Evolutionary conservation across 2,113 vertebrate species (phyloP).

Genomic region (Cichladusa arquata): DNA sequence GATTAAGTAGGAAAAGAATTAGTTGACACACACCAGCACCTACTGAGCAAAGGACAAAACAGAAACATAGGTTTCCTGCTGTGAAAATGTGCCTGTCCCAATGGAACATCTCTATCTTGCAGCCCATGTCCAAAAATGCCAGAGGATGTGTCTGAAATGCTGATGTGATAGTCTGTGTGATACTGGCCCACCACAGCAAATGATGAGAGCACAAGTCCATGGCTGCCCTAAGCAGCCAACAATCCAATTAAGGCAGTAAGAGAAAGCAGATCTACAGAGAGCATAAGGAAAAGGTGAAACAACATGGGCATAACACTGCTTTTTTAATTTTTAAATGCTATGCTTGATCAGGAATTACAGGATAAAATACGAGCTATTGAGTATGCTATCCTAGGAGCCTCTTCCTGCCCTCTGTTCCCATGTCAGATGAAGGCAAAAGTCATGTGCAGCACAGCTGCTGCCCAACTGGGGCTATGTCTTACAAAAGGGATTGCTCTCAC

Average conservation of each 20-base stretch:
- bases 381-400: not conserved
- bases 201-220: not conserved
- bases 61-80: not conserved
- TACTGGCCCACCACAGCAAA: not conserved
- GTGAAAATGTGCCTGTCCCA: not conserved
- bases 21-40: slow-evolving; percentile 16
- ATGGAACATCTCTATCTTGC: not conserved
- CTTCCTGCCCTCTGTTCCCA: not conserved
- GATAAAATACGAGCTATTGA: not conserved
- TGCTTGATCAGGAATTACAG: not conserved
- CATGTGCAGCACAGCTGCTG: slow-evolving; percentile 10
- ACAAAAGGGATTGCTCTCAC: not conserved
- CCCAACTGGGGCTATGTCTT: not conserved
- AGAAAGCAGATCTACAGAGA: not conserved
- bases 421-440: not conserved
- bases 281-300: not conserved
- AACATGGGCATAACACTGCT: not conserved
- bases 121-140: not conserved
- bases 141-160: not conserved
- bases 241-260: not conserved
- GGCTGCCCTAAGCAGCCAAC: not conserved
- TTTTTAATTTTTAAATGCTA: not conserved
- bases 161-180: not conserved
- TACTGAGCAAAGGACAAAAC: not conserved
- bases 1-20: slow-evolving; percentile 27